Percentiles rank a stretch among this genome's conserved stretches.
phyloP scores from a whole-genome alignment of 2,797 vertebrate genomes.

The Helostoma temminkii region DNA sequence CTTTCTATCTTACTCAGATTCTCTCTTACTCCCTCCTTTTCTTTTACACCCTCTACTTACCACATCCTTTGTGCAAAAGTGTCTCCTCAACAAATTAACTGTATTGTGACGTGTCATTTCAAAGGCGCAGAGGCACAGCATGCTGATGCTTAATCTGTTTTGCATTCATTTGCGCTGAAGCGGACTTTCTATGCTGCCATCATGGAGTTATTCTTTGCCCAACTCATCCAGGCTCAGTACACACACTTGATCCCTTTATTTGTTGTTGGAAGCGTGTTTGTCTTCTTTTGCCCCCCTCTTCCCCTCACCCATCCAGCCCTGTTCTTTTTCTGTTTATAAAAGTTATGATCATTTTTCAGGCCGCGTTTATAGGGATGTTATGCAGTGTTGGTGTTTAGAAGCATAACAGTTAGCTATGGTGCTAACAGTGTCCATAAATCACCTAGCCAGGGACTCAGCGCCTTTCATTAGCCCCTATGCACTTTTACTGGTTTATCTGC shows the following conservation, averaged over 20 bases:
- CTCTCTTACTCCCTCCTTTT: slow-evolving; percentile 56
- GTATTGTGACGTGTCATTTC: slow-evolving; percentile 82
- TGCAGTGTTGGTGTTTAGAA: slow-evolving; percentile 66
- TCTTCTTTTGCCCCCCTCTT: slow-evolving; percentile 51
- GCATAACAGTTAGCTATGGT: slow-evolving; percentile 65
- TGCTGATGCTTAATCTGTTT: slow-evolving; percentile 83
- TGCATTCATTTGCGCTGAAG: slow-evolving; percentile 79
- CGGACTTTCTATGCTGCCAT: slow-evolving; percentile 74
- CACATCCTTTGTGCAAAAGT: slow-evolving; percentile 76
- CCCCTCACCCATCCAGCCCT: slow-evolving; percentile 42
- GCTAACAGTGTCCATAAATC: slow-evolving; percentile 83
- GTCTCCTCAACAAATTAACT: slow-evolving; percentile 83
- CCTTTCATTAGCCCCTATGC: slow-evolving; percentile 83
- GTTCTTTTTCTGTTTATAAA: slow-evolving; percentile 68
- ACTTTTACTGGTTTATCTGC: slow-evolving; percentile 81
- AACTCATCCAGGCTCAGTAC: slow-evolving; percentile 76
- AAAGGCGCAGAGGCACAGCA: slow-evolving; percentile 69
- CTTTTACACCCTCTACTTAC: slow-evolving; percentile 51
- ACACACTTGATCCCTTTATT: slow-evolving; percentile 76
- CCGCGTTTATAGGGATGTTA: slow-evolving; percentile 71
- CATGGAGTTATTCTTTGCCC: slow-evolving; percentile 72
- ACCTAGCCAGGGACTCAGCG: slow-evolving; percentile 73
- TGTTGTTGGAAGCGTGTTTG: slow-evolving; percentile 75
- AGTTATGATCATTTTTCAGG: slow-evolving; percentile 79
- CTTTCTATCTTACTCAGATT: slow-evolving; percentile 56